Conservation (phyloP, 1,140 invertebrate species). For the Cydia amplana region DNA sequence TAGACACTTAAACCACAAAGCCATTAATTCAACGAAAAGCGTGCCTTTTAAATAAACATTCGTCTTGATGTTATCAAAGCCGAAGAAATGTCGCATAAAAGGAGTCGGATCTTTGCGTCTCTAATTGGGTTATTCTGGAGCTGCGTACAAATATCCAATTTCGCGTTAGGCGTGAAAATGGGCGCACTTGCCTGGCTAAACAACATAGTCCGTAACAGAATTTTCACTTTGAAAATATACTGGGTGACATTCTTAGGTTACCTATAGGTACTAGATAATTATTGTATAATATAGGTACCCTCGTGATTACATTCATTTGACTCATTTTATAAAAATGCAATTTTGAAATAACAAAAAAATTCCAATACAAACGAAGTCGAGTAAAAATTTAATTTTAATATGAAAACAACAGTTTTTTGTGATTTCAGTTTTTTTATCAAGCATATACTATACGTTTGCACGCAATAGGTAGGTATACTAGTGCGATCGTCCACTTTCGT, state of each 20-base stretch:
- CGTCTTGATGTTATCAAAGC: background rate
- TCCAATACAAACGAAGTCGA: too few relatives aligned
- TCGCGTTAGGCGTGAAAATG: constrained; percentile 26
- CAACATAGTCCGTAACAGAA: background rate
- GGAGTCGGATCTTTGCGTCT: constrained; percentile 11
- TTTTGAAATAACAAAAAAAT: too few relatives aligned
- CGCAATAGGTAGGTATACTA: too few relatives aligned
- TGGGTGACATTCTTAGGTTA: background rate
- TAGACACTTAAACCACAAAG: background rate
- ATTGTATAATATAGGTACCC: too few relatives aligned
- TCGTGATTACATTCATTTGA: too few relatives aligned
- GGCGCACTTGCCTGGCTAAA: background rate
- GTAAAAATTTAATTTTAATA: too few relatives aligned
- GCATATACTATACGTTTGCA: too few relatives aligned
- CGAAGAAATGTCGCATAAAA: background rate
- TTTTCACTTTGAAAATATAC: background rate
- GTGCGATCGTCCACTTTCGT: too few relatives aligned
- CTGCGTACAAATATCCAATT: constrained; percentile 25
- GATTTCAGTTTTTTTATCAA: too few relatives aligned
- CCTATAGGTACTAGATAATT: too few relatives aligned
- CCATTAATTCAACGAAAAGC: background rate
- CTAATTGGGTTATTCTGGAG: constrained; percentile 29
- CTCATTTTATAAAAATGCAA: too few relatives aligned
- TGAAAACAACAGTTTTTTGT: too few relatives aligned
- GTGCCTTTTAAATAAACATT: background rate